Base-by-base conservation (phyloP, 2,888 invertebrate genomes). In the Crepidodera aurea region DNA sequence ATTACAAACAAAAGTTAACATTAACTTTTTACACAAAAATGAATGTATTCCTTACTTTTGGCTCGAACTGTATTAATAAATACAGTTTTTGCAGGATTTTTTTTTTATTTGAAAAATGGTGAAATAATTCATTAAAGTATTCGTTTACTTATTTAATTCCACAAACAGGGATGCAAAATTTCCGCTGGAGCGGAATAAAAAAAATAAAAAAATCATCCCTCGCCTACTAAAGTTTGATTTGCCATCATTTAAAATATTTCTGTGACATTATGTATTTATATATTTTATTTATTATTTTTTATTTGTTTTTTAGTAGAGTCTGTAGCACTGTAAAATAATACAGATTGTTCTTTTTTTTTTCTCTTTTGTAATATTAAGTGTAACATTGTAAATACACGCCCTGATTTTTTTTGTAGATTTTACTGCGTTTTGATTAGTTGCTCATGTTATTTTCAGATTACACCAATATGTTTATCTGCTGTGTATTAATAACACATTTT, bases 401-500 rank as follows among this genome's bases (percentile, higher is more conserved):
- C 65, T 61, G 51, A 67, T 64, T 68, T 57, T 57, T 71, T 68
- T 62, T 48, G 62, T 67, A 70, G 68, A 66, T 66, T 68, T 65
- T 67, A 69, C 68, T 68, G 69, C 69, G 69, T 67, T 75, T 74
- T 73, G 72, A 69, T 75, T 72, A 75, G 75, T 75, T 75, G 77
- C 77, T 78, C 74, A 74, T 70, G 71, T 71, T 73, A 73, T 66
- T 70, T 73, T 76, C 73, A 73, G 48, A 73, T 74, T 71, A 71
- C 66, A 72, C 66, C 69, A 69, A 68, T 74, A 69, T 70, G 70
- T 73, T 73, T 69, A 73, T 72, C 72, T 71, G 75, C 74, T 73
- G 74, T 77, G 75, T 77, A 76, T 75, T 76, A 73, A 73, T 75
- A 76, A 77, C 75, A 73, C 75, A 73, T 72, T 76, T 77, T 77